Conservation (phyloP, 1,140 invertebrate species). For the Nephila pilipes region DNA sequence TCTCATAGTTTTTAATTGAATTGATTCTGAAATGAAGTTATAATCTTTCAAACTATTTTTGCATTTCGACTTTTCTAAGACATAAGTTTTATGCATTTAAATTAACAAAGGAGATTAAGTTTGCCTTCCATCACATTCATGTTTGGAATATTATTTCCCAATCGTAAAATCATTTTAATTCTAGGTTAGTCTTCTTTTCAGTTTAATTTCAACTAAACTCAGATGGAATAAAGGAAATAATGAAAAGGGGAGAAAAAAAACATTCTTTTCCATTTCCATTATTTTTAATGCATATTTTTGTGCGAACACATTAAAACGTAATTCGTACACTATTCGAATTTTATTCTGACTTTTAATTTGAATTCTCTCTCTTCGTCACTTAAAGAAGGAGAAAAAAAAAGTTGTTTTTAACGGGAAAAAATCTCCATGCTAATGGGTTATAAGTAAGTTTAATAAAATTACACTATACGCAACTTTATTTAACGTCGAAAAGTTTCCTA, state of each 20-base stretch:
- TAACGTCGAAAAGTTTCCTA: slow-evolving; percentile 57
- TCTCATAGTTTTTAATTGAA: neutral
- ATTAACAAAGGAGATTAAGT: too few relatives aligned
- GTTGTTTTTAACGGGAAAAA: slow-evolving; percentile 10
- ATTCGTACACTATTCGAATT: slow-evolving; percentile 19
- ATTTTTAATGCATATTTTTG: neutral
- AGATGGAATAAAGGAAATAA: neutral
- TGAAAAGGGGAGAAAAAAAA: neutral
- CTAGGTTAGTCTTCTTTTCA: too few relatives aligned
- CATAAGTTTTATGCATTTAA: neutral
- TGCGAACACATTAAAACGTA: neutral
- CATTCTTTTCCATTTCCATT: neutral
- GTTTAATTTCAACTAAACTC: neutral
- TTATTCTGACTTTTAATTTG: slow-evolving; percentile 24
- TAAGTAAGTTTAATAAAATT: slow-evolving; percentile 59
- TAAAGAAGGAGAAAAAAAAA: neutral
- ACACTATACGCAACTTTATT: slow-evolving; percentile 53
- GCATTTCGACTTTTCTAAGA: neutral
- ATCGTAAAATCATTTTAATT: too few relatives aligned
- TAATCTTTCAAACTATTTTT: slow-evolving; percentile 22
- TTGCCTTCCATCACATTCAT: too few relatives aligned
- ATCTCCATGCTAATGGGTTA: slow-evolving; percentile 43
- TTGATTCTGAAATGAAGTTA: neutral
- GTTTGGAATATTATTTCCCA: too few relatives aligned
- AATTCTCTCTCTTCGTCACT: neutral